Percentiles rank a stretch among this genome's conserved stretches.
Evolutionary conservation across 2,797 vertebrate species (phyloP).

Genomic region (Sternotherus odoratus): DNA sequence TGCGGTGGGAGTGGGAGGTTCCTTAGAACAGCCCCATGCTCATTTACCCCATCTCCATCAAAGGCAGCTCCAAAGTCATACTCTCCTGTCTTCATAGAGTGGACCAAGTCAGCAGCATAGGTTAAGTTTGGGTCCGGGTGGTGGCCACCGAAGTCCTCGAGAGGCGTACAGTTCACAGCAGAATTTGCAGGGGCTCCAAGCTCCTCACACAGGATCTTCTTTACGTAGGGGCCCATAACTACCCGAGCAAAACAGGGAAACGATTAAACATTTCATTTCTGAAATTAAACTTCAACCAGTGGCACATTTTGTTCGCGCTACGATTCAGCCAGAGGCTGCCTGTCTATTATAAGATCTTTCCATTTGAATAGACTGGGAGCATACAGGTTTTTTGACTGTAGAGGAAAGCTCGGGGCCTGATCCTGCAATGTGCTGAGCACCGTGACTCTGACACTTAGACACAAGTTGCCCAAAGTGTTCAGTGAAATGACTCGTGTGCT

Average conservation of each 20-base stretch:
- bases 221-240: conserved; percentile 98
- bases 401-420: neutral
- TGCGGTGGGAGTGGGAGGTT: neutral
- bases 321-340: neutral
- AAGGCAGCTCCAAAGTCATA: conserved; percentile 98
- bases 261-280: neutral
- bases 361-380: neutral
- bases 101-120: conserved; percentile 95
- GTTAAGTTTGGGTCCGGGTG: conserved; percentile 98
- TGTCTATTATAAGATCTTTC: neutral
- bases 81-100: conserved; percentile 94
- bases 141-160: conserved; percentile 97
- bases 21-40: neutral
- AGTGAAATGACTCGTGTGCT: neutral
- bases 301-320: neutral
- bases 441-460: neutral
- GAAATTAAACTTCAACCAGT: neutral
- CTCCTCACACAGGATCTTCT: conserved; percentile 97
- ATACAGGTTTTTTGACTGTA: neutral
- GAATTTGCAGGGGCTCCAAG: conserved; percentile 94
- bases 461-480: neutral
- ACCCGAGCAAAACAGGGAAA: neutral
- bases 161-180: conserved; percentile 92
- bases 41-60: conserved; percentile 95
- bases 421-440: neutral